Evolutionary conservation across 2,797 vertebrate genomes (phyloP), one percentile per base, ranked within the genome.

Genomic region (Micromesistius poutassou): DNA sequence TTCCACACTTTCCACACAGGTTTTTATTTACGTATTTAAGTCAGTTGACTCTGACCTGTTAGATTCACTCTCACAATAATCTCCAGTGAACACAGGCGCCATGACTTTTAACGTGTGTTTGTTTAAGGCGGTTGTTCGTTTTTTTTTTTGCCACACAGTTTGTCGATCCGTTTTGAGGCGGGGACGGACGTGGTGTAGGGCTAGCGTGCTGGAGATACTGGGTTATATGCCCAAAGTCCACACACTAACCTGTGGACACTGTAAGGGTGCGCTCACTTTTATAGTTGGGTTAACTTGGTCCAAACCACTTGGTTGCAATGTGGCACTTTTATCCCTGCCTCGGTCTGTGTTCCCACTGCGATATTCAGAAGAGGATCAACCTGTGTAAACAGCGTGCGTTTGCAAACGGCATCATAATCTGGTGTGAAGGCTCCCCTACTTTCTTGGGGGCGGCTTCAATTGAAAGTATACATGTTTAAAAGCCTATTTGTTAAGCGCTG

Each of bases 61-160:
- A 76, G 79, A 80, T 87, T 78, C 12, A 25, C 62, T 28, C 74
- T 72, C 77, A 74, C 71, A 84, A 78, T 28, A 82, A 74, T 1
- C 79, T 75, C 73, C 75, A 74, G 80, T 74, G 78, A 82, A 78
- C 82, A 46, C 73, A 22, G 78, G 28, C 76, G 84, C 92, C 90
- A 83, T 88, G 87, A 74, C 82, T 25, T 25, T 82, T 22, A 77
- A 33, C 62, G 66, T 84, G 74, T 89, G 88, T 92, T 92, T 92
- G 85, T 87, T 87, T 89, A 89, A 90, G 80, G 78, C 8, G 88
- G 82, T 68, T 50, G 70, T 72, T 10, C 5, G 36, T 85, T 12
- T 68, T 28, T 12, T 68, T 28, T 10, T n/a, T n/a, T n/a, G n/a
- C n/a, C n/a, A 28, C 25, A 2, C 12, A n/a, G 62, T 13, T 28